These are phyloP conservation scores for Himalopsyche kuldschensis DNA, from an alignment of 2,888 invertebrate genomes.

Conservation along the genomic window DNA sequence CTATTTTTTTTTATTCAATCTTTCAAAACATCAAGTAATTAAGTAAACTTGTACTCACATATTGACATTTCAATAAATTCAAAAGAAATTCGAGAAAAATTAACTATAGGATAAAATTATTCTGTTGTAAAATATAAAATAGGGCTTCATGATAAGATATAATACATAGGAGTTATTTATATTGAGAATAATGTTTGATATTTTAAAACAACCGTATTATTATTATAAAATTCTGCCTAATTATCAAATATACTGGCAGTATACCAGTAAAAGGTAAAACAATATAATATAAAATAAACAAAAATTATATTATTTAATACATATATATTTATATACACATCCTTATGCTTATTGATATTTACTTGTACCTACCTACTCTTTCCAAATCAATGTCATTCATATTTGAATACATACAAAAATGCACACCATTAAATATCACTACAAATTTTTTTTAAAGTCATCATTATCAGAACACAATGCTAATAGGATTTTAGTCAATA, in stretches of 20 bases:
- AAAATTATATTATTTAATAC: neutral
- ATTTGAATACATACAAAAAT: neutral
- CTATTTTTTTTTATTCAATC: too few relatives aligned
- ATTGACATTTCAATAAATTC: too few relatives aligned
- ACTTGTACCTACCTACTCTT: neutral
- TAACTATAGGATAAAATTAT: neutral
- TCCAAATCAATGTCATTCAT: neutral
- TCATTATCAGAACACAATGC: neutral
- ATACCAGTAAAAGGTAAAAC: neutral
- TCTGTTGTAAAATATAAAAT: neutral
- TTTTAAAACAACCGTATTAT: too few relatives aligned
- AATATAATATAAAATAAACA: neutral
- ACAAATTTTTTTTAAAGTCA: neutral
- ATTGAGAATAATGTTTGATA: too few relatives aligned
- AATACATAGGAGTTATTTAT: neutral
- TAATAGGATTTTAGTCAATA: neutral
- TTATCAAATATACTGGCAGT: too few relatives aligned
- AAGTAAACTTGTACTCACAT: too few relatives aligned
- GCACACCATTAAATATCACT: neutral
- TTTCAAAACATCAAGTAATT: too few relatives aligned
- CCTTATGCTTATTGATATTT: neutral
- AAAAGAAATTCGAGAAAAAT: too few relatives aligned
- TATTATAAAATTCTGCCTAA: too few relatives aligned
- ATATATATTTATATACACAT: neutral
- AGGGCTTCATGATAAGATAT: neutral